A percentile compares a stretch with the other conserved stretches of the same genome.
phyloP scores from a whole-genome alignment of 1,140 invertebrate species.

The Dreissena polymorpha region DNA sequence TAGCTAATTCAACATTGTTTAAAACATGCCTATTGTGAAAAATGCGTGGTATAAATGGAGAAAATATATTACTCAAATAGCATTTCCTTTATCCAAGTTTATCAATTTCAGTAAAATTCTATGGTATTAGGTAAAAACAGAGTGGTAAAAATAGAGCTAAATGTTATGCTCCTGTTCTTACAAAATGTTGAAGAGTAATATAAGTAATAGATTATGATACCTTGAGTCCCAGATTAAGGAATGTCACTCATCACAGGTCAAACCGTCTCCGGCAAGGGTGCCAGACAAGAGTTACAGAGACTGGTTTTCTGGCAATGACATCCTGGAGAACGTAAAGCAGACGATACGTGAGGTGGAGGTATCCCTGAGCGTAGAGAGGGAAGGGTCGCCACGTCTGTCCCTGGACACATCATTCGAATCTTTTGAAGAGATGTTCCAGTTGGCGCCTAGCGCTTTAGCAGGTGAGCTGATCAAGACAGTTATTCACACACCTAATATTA shows the following conservation, averaged over 20 bases:
- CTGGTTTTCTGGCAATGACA: conserved; percentile 89
- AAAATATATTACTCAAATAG: too few species aligned
- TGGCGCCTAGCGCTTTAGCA: conserved; percentile 68
- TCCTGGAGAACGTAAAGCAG: conserved; percentile 90
- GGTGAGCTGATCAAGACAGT: conserved; percentile 52
- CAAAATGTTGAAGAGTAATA: background rate
- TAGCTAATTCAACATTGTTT: too few species aligned
- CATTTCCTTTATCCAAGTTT: too few species aligned
- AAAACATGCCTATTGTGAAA: too few species aligned
- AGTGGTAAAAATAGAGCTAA: too few species aligned
- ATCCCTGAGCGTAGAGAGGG: conserved; percentile 54
- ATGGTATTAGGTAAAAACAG: too few species aligned
- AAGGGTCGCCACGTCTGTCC: conserved; percentile 45
- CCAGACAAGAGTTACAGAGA: conserved; percentile 75
- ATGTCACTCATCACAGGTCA: conserved; percentile 53
- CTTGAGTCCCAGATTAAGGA: background rate
- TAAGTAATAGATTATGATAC: background rate
- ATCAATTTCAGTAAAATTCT: too few species aligned
- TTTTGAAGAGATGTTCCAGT: conserved; percentile 72
- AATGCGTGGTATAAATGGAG: too few species aligned
- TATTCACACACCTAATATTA: too few species aligned
- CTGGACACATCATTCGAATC: conserved; percentile 61
- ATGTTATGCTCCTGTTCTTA: background rate
- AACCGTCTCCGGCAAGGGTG: conserved; percentile 52
- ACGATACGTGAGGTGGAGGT: conserved; percentile 84